Evolutionary conservation across 2,888 invertebrate species (phyloP).

Genomic region (Abrostola triplasia): DNA sequence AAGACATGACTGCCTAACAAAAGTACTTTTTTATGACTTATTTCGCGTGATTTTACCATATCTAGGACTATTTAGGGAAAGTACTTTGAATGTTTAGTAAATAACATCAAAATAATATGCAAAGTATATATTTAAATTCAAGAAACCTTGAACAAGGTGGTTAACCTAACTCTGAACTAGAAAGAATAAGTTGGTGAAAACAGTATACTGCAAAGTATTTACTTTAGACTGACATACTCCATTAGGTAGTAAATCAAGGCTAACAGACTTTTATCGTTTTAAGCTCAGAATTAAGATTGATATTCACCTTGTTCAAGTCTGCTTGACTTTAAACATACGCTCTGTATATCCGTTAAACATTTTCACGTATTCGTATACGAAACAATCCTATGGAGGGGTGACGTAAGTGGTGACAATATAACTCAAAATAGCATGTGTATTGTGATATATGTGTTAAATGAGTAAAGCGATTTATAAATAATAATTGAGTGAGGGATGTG

Average conservation of each 20-base stretch:
- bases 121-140: constrained; percentile 15
- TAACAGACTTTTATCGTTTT: constrained; percentile 9
- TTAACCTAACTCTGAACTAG: constrained; percentile 20
- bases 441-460: too few species aligned
- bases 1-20: too few species aligned
- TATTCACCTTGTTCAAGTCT: background rate
- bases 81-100: background rate
- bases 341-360: constrained; percentile 14
- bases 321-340: constrained; percentile 5
- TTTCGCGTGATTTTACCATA: too few species aligned
- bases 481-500: constrained; percentile 28
- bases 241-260: background rate
- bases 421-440: constrained; percentile 25
- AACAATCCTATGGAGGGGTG: constrained; percentile 46
- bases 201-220: background rate
- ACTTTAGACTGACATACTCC: background rate
- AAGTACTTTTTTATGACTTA: too few species aligned
- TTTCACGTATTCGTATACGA: constrained; percentile 44
- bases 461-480: constrained; percentile 23
- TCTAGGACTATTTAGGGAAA: too few species aligned
- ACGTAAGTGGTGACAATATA: constrained; percentile 44
- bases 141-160: constrained; percentile 22
- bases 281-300: constrained; percentile 7
- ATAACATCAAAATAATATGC: background rate
- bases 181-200: constrained; percentile 20